phyloP scores from a whole-genome alignment of 2,797 vertebrate species.

The Clarias pachynema region DNA sequence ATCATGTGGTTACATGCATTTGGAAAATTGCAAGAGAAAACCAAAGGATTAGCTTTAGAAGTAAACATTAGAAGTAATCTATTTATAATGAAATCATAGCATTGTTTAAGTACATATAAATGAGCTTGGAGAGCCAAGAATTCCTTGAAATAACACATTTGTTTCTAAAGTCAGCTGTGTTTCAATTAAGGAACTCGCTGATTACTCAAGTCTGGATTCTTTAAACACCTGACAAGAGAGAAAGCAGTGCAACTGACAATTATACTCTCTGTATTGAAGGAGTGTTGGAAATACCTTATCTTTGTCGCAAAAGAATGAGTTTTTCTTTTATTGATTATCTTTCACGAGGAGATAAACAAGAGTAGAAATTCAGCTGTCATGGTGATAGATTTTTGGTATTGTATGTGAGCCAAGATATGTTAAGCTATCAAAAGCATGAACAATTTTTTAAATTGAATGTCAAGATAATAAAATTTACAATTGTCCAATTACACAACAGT shows the following conservation, averaged over 20 bases:
- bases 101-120: neutral
- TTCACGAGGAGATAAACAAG: conserved; percentile 31
- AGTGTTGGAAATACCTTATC: conserved; percentile 5
- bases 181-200: neutral
- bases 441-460: conserved; percentile 34
- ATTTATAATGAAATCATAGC: neutral
- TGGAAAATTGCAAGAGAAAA: neutral
- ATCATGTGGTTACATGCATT: neutral
- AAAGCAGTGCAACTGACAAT: neutral
- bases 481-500: conserved; percentile 29
- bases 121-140: neutral
- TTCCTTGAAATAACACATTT: neutral
- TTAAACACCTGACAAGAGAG: conserved; percentile 21
- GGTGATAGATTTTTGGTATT: conserved; percentile 22
- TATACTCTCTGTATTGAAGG: neutral
- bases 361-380: conserved; percentile 21
- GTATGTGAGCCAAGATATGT: conserved; percentile 14
- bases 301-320: conserved; percentile 20
- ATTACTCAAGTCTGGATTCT: conserved; percentile 3
- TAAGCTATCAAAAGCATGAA: conserved; percentile 32
- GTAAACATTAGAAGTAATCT: neutral
- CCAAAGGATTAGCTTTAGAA: neutral
- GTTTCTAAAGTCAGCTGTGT: neutral
- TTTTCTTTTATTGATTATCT: conserved; percentile 26
- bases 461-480: conserved; percentile 40